phyloP scores from a whole-genome alignment of 2,113 vertebrate species.

The Sinocyclocheilus anophthalmus region DNA sequence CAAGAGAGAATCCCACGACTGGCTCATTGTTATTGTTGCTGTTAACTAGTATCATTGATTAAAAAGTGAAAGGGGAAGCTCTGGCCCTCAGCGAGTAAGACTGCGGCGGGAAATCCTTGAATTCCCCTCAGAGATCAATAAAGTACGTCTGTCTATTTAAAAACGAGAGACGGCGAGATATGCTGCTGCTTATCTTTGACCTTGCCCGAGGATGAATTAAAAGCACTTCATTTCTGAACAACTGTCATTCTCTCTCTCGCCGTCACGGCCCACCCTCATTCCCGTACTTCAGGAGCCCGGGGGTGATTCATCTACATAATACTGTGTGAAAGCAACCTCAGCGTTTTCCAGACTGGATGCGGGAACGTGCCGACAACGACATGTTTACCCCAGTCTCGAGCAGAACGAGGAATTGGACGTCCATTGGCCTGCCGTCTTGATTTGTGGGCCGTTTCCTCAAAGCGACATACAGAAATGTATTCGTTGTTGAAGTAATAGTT shows the following conservation, averaged over 20 bases:
- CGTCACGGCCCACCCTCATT: conserved; percentile 4
- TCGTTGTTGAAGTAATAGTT: neutral
- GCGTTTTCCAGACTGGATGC: conserved; percentile 38
- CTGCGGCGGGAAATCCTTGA: conserved; percentile 24
- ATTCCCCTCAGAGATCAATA: conserved; percentile 33
- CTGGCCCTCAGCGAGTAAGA: neutral
- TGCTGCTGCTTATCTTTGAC: conserved; percentile 43
- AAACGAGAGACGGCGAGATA: neutral
- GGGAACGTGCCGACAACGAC: neutral
- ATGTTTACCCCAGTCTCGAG: neutral
- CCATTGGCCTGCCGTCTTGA: neutral
- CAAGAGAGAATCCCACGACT: neutral
- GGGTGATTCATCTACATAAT: conserved; percentile 47
- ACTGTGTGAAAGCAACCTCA: conserved; percentile 60
- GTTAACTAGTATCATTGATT: conserved; percentile 21
- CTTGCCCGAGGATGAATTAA: conserved; percentile 49
- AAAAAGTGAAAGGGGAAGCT: conserved; percentile 8
- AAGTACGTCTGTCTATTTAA: conserved; percentile 26
- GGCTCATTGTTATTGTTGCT: conserved; percentile 11
- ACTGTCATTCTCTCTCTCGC: neutral
- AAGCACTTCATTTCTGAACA: conserved; percentile 20
- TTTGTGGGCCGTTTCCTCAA: neutral
- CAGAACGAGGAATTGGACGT: neutral
- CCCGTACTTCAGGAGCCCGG: conserved; percentile 17
- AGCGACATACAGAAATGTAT: neutral